Evolutionary conservation across 2,888 invertebrate species (phyloP).

Genomic region (Drosophila parthenogenetica): DNA sequence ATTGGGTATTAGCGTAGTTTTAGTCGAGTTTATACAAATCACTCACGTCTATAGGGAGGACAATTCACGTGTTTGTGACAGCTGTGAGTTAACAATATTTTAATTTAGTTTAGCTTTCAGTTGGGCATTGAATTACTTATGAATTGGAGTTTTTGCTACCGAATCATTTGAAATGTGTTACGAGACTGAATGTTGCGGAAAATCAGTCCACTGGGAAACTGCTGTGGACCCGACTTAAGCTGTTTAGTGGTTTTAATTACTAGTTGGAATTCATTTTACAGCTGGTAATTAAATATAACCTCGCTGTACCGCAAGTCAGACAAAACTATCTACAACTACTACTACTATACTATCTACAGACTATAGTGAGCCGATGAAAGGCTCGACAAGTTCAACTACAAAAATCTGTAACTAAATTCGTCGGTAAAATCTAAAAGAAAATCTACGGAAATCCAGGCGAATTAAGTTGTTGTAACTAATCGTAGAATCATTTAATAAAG

Average conservation of each 20-base stretch:
- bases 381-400: constrained; percentile 32
- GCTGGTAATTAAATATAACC: constrained; percentile 37
- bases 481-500: not conserved
- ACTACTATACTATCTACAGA: not conserved
- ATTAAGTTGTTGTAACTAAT: constrained; percentile 7
- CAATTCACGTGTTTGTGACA: not conserved
- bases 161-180: constrained; percentile 27
- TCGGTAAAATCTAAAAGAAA: not conserved
- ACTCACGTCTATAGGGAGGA: not conserved
- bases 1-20: not conserved
- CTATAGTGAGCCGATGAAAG: constrained; percentile 19
- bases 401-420: not conserved
- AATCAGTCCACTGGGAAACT: constrained; percentile 5
- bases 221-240: constrained; percentile 19
- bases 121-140: not conserved
- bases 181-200: constrained; percentile 39
- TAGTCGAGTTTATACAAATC: not conserved
- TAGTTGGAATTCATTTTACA: constrained; percentile 35
- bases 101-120: not conserved
- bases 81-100: not conserved
- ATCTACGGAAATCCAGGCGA: constrained; percentile 16
- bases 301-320: constrained; percentile 27
- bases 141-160: constrained; percentile 12
- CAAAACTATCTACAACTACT: not conserved
- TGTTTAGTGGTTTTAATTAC: constrained; percentile 46